Conservation (phyloP, 2,888 invertebrate genomes). For the Epirrhoe alternata region DNA sequence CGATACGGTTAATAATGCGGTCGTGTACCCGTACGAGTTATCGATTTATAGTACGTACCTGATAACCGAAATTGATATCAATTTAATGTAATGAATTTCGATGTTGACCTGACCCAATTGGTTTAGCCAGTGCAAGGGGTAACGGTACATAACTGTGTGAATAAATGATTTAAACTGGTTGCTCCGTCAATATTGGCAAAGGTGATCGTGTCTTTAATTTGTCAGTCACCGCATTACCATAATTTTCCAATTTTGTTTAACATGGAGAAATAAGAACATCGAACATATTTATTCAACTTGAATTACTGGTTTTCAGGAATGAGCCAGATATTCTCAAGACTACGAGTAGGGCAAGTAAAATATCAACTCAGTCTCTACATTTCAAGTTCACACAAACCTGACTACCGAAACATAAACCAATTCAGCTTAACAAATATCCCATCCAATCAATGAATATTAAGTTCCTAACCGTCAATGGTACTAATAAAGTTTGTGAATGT, state of each 20-base stretch:
- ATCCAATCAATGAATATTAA: slow-evolving; percentile 58
- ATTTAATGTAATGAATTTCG: slow-evolving; percentile 40
- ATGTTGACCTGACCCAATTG: slow-evolving; percentile 42
- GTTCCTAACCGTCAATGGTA: slow-evolving; percentile 68
- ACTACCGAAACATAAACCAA: slow-evolving; percentile 36
- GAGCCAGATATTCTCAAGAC: neutral
- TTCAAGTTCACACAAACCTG: neutral
- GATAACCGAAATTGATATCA: slow-evolving; percentile 38
- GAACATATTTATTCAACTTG: slow-evolving; percentile 12
- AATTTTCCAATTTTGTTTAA: slow-evolving; percentile 36
- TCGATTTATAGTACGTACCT: slow-evolving; percentile 39
- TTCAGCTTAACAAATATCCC: slow-evolving; percentile 33
- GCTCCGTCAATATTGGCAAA: slow-evolving; percentile 36
- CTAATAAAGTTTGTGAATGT: slow-evolving; percentile 82
- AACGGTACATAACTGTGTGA: slow-evolving; percentile 36
- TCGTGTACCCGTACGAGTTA: slow-evolving; percentile 51
- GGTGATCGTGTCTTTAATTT: slow-evolving; percentile 34
- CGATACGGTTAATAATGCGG: slow-evolving; percentile 71
- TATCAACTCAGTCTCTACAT: neutral
- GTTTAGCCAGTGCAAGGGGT: slow-evolving; percentile 28
- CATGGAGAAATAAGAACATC: slow-evolving; percentile 32
- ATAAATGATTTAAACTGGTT: slow-evolving; percentile 33
- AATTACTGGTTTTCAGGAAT: slow-evolving; percentile 17
- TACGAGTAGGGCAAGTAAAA: neutral
- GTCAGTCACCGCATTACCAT: slow-evolving; percentile 32